Conservation (phyloP, 2,113 vertebrate genomes). For the Forbesichthys papilliferus region DNA sequence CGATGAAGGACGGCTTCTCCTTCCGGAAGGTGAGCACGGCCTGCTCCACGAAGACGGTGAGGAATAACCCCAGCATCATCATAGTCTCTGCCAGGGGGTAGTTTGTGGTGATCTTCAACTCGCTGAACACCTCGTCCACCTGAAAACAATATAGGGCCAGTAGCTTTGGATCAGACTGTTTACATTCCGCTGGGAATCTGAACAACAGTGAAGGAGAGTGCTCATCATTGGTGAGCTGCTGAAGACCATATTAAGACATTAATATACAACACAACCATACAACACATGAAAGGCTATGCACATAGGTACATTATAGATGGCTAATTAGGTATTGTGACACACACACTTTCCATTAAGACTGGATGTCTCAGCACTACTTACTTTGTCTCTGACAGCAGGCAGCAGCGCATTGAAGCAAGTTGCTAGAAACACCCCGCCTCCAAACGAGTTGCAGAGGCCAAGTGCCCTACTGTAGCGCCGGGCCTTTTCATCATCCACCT, state of each 20-base stretch:
- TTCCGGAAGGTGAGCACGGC: conserved; percentile 86
- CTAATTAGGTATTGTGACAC: too few species aligned
- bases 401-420: conserved; percentile 92
- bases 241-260: too few species aligned
- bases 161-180: neutral
- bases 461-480: conserved; percentile 76
- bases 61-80: conserved; percentile 89
- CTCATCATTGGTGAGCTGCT: too few species aligned
- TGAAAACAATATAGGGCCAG: conserved; percentile 45
- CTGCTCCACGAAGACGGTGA: conserved; percentile 90
- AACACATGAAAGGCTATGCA: too few species aligned
- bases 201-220: too few species aligned
- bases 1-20: conserved; percentile 89
- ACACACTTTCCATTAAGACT: too few species aligned
- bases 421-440: conserved; percentile 90
- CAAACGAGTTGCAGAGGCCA: conserved; percentile 85
- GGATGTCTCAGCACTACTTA: conserved; percentile 43
- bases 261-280: too few species aligned
- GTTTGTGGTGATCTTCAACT: conserved; percentile 76
- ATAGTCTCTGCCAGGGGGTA: conserved; percentile 91
- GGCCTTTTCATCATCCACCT: conserved; percentile 80
- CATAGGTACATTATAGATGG: too few species aligned
- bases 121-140: conserved; percentile 78
- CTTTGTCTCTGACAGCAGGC: conserved; percentile 87
- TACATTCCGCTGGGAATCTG: neutral